Base-by-base conservation (phyloP, 2,888 invertebrate species). In the Anagyrus pseudococci region DNA sequence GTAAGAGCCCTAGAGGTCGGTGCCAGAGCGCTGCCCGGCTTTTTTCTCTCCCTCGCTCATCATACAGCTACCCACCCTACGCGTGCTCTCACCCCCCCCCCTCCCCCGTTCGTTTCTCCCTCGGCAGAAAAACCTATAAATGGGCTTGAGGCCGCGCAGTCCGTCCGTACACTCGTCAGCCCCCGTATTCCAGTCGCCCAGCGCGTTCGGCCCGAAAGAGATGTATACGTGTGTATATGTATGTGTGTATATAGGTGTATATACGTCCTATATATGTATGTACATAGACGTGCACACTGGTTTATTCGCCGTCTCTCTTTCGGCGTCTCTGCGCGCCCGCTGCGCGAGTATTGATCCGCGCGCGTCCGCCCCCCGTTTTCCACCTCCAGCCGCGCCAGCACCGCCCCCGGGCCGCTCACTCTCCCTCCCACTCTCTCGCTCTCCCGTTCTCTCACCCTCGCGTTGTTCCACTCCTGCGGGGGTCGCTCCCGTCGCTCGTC, bases 41-140 rank as follows among this genome's bases (percentile, higher is more conserved):
- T 33, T n/a, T 29, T 22, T 37, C n/a, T 54, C 54, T 53, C 25
- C 25, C 41, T 43, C 20, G 20, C 20, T 15, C n/a, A n/a, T n/a
- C n/a, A n/a, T n/a, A n/a, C n/a, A n/a, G n/a, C n/a, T n/a, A n/a
- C n/a, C n/a, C n/a, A n/a, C n/a, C n/a, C n/a, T n/a, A n/a, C n/a
- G n/a, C n/a, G n/a, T n/a, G n/a, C n/a, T n/a, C n/a, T n/a, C n/a
- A n/a, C 44, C 29, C n/a, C 17, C 47, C 8, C n/a, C n/a, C 0
- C 33, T 17, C 20, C 20, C 19, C 19, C 19, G 17, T 17, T 13
- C 37, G 4, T 20, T 26, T n/a, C 7, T 25, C 10, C 6, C 23
- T 40, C 46, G n/a, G n/a, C n/a, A 57, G 57, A 60, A 64, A 64
- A 60, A 57, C 33, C 64, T 53, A 64, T 57, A 64, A 60, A 60